Base-by-base conservation (phyloP, 2,888 invertebrate genomes). In the Rambutsinella grinnellia region DNA sequence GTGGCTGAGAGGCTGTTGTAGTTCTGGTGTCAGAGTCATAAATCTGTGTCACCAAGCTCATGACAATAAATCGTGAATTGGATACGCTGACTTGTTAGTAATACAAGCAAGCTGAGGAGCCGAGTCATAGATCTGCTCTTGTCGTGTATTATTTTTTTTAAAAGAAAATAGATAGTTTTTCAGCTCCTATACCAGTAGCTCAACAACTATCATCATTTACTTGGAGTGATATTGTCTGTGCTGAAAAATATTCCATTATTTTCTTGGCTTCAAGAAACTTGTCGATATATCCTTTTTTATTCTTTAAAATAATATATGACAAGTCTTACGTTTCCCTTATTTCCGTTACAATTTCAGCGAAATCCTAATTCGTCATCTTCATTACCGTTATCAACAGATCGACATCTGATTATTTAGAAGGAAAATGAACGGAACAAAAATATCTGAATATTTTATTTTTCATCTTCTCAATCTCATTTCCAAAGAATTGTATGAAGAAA, bases 11-110 rank as follows among this genome's bases (percentile, higher is more conserved):
- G 13, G 36, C 36, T 13, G 36, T 36, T 36, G 36, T 36, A 36
- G 36, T 36, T 36, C 28, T 36, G n/a, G 28, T 58, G 19, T 58
- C 58, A n/a, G 61, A 60, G 72, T 65, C 44, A 72, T 72, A 72
- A 72, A 72, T 72, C 72, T 66, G 66, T 72, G 72, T 66, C 72
- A 72, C 28, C 72, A 66, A 66, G 65, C 72, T 72, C 72, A 72
- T 72, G 72, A 72, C 72, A 72, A 72, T 72, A 72, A 72, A 72
- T 72, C 51, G 65, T 72, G 66, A 72, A 72, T 72, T 72, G 65
- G 72, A 72, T 72, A 66, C 72, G 72, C 58, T 72, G 65, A 72
- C 72, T 72, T 72, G 72, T 72, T 65, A 65, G 63, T 44, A 36
- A 36, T 36, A n/a, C 19, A 49, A 49, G 49, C 49, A 36, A 36